These are phyloP conservation scores for Chaetops frenatus DNA, from an alignment of 2,113 vertebrate genomes.

Conservation along the genomic window DNA sequence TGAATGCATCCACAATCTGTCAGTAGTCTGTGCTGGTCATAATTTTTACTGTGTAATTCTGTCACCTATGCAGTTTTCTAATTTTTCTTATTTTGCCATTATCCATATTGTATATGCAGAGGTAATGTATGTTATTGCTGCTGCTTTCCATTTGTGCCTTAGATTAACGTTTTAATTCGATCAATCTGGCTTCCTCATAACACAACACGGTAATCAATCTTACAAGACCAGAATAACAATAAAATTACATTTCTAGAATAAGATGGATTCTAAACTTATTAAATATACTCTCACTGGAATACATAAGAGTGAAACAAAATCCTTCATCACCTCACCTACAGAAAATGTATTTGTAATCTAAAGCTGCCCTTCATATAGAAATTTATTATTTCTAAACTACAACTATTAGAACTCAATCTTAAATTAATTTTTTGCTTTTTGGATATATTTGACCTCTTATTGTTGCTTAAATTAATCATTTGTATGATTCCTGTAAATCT, in stretches of 20 bases:
- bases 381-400: neutral
- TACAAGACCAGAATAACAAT: constrained; percentile 20
- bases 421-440: constrained; percentile 1
- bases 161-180: constrained; percentile 52
- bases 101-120: neutral
- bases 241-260: constrained; percentile 39
- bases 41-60: constrained; percentile 20
- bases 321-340: neutral
- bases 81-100: constrained; percentile 39
- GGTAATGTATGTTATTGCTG: constrained; percentile 5
- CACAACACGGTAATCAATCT: constrained; percentile 18
- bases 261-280: constrained; percentile 31
- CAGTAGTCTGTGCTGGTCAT: neutral
- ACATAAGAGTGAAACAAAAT: neutral
- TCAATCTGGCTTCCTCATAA: neutral
- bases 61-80: neutral
- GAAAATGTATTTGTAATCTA: neutral
- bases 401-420: neutral
- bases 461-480: neutral
- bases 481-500: neutral
- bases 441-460: neutral
- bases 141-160: constrained; percentile 30
- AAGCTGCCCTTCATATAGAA: neutral
- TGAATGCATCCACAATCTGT: constrained; percentile 12
- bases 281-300: neutral